Base-by-base conservation (phyloP, 2,888 invertebrate genomes). In the Eupithecia exiguata region DNA sequence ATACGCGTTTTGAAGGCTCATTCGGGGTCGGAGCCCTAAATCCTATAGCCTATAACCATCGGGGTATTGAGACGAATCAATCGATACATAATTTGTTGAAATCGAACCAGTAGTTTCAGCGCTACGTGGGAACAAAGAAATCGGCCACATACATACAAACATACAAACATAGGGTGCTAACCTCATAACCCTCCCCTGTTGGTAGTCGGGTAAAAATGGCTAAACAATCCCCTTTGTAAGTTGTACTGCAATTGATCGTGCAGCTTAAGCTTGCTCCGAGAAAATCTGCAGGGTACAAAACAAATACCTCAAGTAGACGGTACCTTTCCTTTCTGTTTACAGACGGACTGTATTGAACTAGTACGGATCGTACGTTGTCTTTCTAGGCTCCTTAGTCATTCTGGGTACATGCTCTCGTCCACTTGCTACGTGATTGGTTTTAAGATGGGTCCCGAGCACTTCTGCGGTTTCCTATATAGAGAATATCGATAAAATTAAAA, bases 401-500 rank as follows among this genome's bases (percentile, higher is more conserved):
- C 89, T 79, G 79, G 82, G 78, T 86, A 86, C 85, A 86, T 80
- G 78, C 78, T 83, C 83, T 79, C 84, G 87, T 88, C 88, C 88
- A 87, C 88, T 89, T 79, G 66, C 46, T 87, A 91, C 91, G 90
- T 92, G 91, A 85, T 84, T 83, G 79, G 90, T 83, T 81, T 89
- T 76, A 76, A 80, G 81, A 89, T 84, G 79, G 79, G 76, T 70
- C 25, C 80, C 76, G 74, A 84, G 83, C 80, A 85, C 81, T 82
- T 81, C 81, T 81, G 78, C 68, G 78, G 78, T 79, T 76, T 77
- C 75, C 80, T 74, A 70, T 58, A 40, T 14, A 66, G 16, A 35
- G 58, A 21, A 53, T 21, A 53, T 53, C 53, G 21, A 21, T 49
- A 12, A 53, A 58, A 58, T 21, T 58, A 14, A 58, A 58, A 58